Percentiles rank a stretch among this genome's conserved stretches.
These are phyloP conservation scores for Perca flavescens DNA, from an alignment of 2,113 vertebrate species.

Conservation along the genomic window DNA sequence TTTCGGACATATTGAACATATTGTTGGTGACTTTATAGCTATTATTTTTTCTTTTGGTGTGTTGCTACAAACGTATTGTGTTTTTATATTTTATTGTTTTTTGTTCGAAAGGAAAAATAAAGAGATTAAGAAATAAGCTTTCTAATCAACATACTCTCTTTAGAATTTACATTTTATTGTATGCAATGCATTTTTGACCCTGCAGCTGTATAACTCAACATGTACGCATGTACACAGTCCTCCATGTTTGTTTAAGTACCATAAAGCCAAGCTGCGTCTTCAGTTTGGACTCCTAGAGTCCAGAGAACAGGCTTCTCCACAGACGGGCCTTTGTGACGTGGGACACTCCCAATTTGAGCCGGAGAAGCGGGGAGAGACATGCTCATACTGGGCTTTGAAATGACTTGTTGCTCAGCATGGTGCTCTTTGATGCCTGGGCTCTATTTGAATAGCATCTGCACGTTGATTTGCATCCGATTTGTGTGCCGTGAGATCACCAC, in stretches of 20 bases:
- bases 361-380: slow-evolving; percentile 19
- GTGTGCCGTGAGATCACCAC: slow-evolving; percentile 53
- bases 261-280: slow-evolving; percentile 12
- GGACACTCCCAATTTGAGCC: slow-evolving; percentile 30
- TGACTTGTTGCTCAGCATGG: slow-evolving; percentile 33
- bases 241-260: slow-evolving; percentile 21
- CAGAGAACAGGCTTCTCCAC: slow-evolving; percentile 5
- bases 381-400: slow-evolving; percentile 31
- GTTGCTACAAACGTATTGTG: no score
- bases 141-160: not conserved
- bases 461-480: slow-evolving; percentile 75
- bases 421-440: slow-evolving; percentile 32
- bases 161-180: not conserved
- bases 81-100: no score
- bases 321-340: slow-evolving; percentile 30
- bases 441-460: slow-evolving; percentile 66
- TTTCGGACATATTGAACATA: no score
- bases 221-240: not conserved
- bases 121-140: not conserved
- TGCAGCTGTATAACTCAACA: not conserved
- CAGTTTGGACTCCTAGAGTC: slow-evolving; percentile 2
- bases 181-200: not conserved
- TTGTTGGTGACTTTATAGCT: no score
- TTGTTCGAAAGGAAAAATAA: no score
- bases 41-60: no score